Conservation (phyloP, 1,140 invertebrate genomes). For the Drosophila orosa region DNA sequence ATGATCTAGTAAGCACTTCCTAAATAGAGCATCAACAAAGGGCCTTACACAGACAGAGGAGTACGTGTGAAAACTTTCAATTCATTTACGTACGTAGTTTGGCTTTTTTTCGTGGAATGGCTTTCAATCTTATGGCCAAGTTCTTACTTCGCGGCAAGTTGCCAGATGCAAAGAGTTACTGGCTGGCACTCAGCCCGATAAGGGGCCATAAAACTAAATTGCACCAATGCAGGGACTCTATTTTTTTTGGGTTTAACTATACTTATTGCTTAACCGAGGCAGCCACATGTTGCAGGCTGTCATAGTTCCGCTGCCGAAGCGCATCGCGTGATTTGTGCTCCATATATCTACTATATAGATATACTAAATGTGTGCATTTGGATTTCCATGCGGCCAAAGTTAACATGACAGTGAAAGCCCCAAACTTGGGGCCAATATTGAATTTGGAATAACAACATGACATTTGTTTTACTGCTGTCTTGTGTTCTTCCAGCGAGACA, state of each 20-base stretch:
- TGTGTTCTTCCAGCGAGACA: background rate
- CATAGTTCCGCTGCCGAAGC: constrained; percentile 28
- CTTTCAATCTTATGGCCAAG: constrained; percentile 18
- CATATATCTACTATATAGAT: constrained; percentile 15
- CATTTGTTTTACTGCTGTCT: constrained; percentile 48
- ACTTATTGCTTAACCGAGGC: constrained; percentile 18
- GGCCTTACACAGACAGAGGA: background rate
- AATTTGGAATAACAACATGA: constrained; percentile 41
- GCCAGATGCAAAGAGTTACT: constrained; percentile 18
- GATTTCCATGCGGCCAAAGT: constrained; percentile 38
- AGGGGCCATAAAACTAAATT: constrained; percentile 45
- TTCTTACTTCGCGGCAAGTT: constrained; percentile 17
- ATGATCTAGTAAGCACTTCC: constrained; percentile 40
- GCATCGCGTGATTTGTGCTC: constrained; percentile 51
- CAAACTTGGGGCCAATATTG: constrained; percentile 52
- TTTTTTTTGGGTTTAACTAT: constrained; percentile 9
- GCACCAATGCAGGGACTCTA: constrained; percentile 30
- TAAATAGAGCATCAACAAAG: constrained; percentile 35
- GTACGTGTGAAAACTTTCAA: constrained; percentile 51
- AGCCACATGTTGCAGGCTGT: constrained; percentile 46
- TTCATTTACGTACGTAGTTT: constrained; percentile 40
- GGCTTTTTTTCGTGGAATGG: constrained; percentile 10
- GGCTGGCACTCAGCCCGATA: constrained; percentile 17
- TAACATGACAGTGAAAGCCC: constrained; percentile 55
- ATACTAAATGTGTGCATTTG: constrained; percentile 17